phyloP scores from a whole-genome alignment of 2,113 vertebrate genomes.

The Atherinomorus stipes region DNA sequence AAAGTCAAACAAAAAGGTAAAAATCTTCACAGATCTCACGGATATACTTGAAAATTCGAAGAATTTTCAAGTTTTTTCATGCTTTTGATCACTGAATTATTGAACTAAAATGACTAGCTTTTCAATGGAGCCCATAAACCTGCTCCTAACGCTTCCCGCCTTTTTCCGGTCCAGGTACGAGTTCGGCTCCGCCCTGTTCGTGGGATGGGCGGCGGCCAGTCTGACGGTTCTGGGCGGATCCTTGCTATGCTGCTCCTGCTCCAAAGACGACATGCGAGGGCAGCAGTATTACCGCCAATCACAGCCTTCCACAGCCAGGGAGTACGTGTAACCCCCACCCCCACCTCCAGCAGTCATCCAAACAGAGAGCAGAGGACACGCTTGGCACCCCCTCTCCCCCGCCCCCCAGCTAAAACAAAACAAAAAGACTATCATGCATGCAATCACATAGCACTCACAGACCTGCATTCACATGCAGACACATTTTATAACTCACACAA shows the following conservation, averaged over 20 bases:
- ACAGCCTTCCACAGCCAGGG: constrained; percentile 88
- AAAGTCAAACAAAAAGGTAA: neutral
- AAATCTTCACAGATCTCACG: too few relatives aligned
- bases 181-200: constrained; percentile 93
- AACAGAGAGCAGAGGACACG: constrained; percentile 77
- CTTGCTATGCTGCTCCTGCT: constrained; percentile 95
- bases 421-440: constrained; percentile 32
- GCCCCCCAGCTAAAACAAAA: constrained; percentile 27
- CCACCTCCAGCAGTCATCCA: constrained; percentile 61
- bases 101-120: too few relatives aligned
- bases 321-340: constrained; percentile 90
- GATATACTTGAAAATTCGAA: too few relatives aligned
- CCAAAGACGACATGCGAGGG: constrained; percentile 84
- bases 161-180: constrained; percentile 86
- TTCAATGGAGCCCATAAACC: too few relatives aligned
- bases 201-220: constrained; percentile 93
- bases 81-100: too few relatives aligned
- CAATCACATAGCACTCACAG: neutral
- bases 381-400: constrained; percentile 54
- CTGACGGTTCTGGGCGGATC: constrained; percentile 91
- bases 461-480: neutral
- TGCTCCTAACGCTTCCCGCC: neutral
- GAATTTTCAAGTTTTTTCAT: too few relatives aligned
- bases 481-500: constrained; percentile 1
- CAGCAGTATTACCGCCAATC: constrained; percentile 91